Base-by-base conservation (phyloP, 2,888 invertebrate genomes). In the Athrips mouffetella region DNA sequence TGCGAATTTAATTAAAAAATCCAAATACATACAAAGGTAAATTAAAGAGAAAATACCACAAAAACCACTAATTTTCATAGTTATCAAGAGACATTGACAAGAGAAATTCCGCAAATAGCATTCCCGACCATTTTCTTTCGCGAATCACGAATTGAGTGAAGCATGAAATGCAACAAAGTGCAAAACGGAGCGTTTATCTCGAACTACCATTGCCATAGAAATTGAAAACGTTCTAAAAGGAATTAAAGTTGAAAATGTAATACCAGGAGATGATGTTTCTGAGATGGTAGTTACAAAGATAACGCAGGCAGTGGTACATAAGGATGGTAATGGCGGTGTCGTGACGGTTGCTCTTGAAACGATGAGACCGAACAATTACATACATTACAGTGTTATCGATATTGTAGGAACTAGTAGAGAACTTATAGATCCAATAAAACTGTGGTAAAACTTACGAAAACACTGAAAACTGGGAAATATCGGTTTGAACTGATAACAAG, bases 101-200 rank as follows among this genome's bases (percentile, higher is more conserved):
- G 39, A 47, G 47, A 47, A 47, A 47, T 47, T 35, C 18, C 1
- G 15, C 37, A 27, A 11, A 21, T 37, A 11, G 30, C n/a, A 46
- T 33, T 46, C 37, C 21, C 13, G 21, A 18, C 8, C 16, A 31
- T 33, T 47, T 47, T 42, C 42, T 20, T 42, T 42, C 15, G 4
- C 23, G 30, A 45, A 10, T 33, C 48, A 49, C 49, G 49, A 49
- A 27, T 16, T 15, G 42, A 49, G 31, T 49, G 39, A 45, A 37
- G 45, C 49, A 23, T 49, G 49, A 40, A 44, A 42, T 23, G 10
- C 11, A 15, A 48, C 27, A 20, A 45, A 13, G 49, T 40, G 45
- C 30, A 45, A 45, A 49, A 49, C 45, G 48, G 8, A 18, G 30
- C 45, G 42, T 13, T 44, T 49, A 49, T 37, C 48, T 35, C 11